These are phyloP conservation scores for Diceros bicornis DNA, from an alignment of 2,797 vertebrate genomes.

Conservation along the genomic window DNA sequence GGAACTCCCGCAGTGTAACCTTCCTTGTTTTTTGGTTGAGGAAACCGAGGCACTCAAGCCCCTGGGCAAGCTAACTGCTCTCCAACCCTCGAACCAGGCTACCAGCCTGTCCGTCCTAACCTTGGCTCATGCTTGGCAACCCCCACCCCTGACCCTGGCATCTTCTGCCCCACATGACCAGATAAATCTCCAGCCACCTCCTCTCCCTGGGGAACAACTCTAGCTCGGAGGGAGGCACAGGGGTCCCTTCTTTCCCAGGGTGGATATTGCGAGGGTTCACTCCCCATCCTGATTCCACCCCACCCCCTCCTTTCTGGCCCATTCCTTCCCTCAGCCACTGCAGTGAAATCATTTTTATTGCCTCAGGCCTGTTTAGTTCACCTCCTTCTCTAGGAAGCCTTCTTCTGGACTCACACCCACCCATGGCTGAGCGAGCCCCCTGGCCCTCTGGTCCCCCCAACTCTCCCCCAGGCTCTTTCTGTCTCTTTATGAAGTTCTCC, in stretches of 20 bases:
- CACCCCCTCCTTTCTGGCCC: neutral
- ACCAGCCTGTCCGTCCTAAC: neutral
- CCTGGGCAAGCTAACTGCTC: neutral
- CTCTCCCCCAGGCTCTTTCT: neutral
- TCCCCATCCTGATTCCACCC: neutral
- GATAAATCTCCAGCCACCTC: neutral
- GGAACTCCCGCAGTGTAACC: neutral
- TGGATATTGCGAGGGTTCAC: neutral
- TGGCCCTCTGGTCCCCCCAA: neutral
- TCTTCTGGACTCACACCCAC: neutral
- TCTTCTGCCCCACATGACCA: neutral
- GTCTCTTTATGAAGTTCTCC: neutral
- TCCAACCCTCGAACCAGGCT: neutral
- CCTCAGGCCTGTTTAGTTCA: neutral
- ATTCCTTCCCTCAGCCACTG: neutral
- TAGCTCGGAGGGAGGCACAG: neutral
- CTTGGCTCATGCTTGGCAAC: neutral
- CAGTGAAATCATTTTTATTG: neutral
- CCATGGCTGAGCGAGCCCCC: no score
- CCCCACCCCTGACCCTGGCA: neutral
- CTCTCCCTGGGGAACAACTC: neutral
- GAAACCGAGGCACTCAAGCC: conserved; percentile 34
- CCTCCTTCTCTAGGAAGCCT: neutral
- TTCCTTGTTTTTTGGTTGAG: neutral
- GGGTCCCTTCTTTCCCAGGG: neutral